Evolutionary conservation across 2,797 vertebrate species (phyloP), one percentile per base, ranked within the genome.

Genomic region (Spondyliosoma cantharus): DNA sequence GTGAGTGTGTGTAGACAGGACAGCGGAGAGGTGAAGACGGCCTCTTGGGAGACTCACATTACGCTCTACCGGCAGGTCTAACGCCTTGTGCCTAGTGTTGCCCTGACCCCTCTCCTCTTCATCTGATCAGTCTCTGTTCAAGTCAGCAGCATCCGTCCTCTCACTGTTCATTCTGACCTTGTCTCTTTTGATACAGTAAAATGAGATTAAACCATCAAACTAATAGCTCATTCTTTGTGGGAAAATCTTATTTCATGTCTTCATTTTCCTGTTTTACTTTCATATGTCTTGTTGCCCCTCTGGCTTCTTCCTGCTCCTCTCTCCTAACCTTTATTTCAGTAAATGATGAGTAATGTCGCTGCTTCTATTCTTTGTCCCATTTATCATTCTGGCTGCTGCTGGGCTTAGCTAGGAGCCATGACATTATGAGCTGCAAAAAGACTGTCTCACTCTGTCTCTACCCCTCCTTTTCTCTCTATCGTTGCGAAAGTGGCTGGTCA

Each of bases 11-110:
- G 45, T 22, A 3, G 56, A 64, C 22, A 56, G 64, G 86, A 78
- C 78, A 83, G 80, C 71, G 60, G 57, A 80, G 82, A 87, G 72
- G 74, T 76, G 81, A 82, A 72, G 71, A 78, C 8, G 2, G 87
- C 61, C 89, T 84, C 77, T 58, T 24, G 90, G 84, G 87, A 87
- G 80, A 80, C 50, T 92, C 87, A 29, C 37, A 74, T 92, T 92
- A 86, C 89, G 17, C 73, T 78, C 80, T 37, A 25, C 70, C 70
- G 61, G 66, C 66, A 56, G 54, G n/a, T 77, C 29, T 46, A 74
- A 73, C 66, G 68, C 76, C 59, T 85, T 66, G 61, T 71, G 64
- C 71, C 54, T 43, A 6, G 32, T 82, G 70, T 76, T 74, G 63
- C 32, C 46, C 72, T 65, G 78, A 69, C 78, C 83, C 63, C 11